Percentiles rank a stretch among this genome's conserved stretches.
These are phyloP conservation scores for Enteromius paludinosus DNA, from an alignment of 2,797 vertebrate species.

Conservation along the genomic window DNA sequence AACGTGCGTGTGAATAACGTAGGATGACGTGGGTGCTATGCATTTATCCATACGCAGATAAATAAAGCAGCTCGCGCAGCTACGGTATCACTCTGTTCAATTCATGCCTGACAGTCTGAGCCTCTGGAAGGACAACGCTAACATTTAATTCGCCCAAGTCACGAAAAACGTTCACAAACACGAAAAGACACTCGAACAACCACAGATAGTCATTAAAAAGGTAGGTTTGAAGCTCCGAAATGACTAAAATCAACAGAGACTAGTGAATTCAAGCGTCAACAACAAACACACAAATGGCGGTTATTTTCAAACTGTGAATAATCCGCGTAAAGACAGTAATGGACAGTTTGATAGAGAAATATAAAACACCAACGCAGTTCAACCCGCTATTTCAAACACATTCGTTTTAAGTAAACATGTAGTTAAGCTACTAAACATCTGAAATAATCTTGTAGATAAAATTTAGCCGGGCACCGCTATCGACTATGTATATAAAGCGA, in stretches of 20 bases:
- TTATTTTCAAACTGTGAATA: conserved; percentile 45
- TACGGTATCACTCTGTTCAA: background rate
- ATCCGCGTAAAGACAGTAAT: background rate
- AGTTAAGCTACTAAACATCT: background rate
- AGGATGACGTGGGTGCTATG: background rate
- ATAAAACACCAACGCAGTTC: background rate
- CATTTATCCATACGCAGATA: background rate
- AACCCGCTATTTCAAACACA: background rate
- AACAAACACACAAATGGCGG: conserved; percentile 35
- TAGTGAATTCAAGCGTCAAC: background rate
- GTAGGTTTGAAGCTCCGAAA: background rate
- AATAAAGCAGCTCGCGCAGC: background rate
- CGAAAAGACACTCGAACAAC: background rate
- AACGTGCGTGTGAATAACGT: background rate
- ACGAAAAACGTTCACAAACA: background rate
- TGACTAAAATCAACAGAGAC: background rate
- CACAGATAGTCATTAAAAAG: background rate
- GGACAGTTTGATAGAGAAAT: background rate
- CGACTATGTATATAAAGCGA: background rate
- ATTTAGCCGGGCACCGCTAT: background rate
- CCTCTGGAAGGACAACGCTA: background rate
- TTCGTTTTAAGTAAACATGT: background rate
- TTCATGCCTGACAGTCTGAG: background rate
- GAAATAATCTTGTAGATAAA: background rate
- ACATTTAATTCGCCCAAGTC: background rate